Evolutionary conservation across 2,797 vertebrate genomes (phyloP).

Genomic region (Austrolebias charrua): DNA sequence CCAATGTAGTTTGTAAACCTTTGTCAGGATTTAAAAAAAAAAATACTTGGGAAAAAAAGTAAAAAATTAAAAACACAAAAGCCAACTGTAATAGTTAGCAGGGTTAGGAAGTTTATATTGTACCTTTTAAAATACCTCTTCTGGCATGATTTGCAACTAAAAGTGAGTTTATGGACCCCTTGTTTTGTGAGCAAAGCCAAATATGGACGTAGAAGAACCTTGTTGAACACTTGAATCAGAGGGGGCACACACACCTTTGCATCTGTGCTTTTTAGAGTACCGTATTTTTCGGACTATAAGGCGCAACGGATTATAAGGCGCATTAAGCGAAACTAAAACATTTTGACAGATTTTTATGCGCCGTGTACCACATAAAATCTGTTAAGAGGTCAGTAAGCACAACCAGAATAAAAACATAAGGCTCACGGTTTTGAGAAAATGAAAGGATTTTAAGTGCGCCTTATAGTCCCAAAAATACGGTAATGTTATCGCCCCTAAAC

Average conservation of each 20-base stretch:
- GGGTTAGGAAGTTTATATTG: neutral
- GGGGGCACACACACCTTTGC: conserved; percentile 7
- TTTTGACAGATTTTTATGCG: too few species aligned
- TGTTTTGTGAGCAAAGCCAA: conserved; percentile 3
- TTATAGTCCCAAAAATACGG: neutral
- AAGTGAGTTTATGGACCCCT: neutral
- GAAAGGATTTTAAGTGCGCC: too few species aligned
- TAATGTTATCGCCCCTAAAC: conserved; percentile 33
- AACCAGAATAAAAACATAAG: too few species aligned
- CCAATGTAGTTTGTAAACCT: too few species aligned
- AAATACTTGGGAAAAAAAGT: too few species aligned
- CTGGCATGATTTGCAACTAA: conserved; percentile 14
- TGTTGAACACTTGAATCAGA: conserved; percentile 44
- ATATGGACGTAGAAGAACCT: conserved; percentile 41
- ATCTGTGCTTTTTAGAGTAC: conserved; percentile 9
- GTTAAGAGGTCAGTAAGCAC: too few species aligned
- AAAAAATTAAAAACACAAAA: neutral
- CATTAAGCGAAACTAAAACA: too few species aligned
- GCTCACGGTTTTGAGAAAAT: too few species aligned
- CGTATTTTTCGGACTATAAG: too few species aligned
- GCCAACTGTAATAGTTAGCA: neutral
- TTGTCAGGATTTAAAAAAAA: too few species aligned
- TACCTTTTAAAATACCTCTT: conserved; percentile 35
- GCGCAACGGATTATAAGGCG: too few species aligned
- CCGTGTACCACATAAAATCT: too few species aligned